Percentiles rank a stretch among this genome's conserved stretches.
Evolutionary conservation across 1,140 invertebrate genomes (phyloP).

Genomic region (Coelopa frigida): DNA sequence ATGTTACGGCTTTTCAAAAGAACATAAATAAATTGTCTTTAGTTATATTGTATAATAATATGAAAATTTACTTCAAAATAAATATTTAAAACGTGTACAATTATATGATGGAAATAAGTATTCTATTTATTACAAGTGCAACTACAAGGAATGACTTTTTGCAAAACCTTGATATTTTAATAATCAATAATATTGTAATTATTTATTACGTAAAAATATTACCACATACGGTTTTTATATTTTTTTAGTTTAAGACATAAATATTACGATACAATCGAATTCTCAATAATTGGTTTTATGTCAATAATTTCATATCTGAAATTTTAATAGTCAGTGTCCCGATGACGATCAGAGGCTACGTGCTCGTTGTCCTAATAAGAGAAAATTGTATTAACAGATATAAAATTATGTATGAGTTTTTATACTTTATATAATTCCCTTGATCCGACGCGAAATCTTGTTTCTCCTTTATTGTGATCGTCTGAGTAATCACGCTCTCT

Average conservation of each 20-base stretch:
- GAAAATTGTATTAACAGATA: background rate
- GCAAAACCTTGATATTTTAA: slow-evolving; percentile 29
- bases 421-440: slow-evolving; percentile 34
- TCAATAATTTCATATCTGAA: slow-evolving; percentile 1
- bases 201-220: slow-evolving; percentile 41
- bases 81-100: slow-evolving; percentile 36
- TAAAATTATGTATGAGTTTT: background rate
- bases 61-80: slow-evolving; percentile 23
- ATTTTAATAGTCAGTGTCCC: slow-evolving; percentile 30
- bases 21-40: no score
- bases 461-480: slow-evolving; percentile 5
- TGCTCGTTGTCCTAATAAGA: slow-evolving; percentile 32
- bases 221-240: slow-evolving; percentile 17
- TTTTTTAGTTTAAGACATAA: slow-evolving; percentile 23
- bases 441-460: slow-evolving; percentile 12
- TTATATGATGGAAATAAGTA: slow-evolving; percentile 34
- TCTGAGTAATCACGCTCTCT: slow-evolving; percentile 22
- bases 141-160: slow-evolving; percentile 41
- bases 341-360: slow-evolving; percentile 20
- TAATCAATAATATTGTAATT: slow-evolving; percentile 39
- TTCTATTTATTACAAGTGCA: slow-evolving; percentile 35
- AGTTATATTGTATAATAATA: no score
- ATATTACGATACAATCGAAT: slow-evolving; percentile 14
- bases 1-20: no score
- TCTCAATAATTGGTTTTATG: background rate